These are phyloP conservation scores for Elephas maximus DNA, from an alignment of 2,113 vertebrate species.

Conservation along the genomic window DNA sequence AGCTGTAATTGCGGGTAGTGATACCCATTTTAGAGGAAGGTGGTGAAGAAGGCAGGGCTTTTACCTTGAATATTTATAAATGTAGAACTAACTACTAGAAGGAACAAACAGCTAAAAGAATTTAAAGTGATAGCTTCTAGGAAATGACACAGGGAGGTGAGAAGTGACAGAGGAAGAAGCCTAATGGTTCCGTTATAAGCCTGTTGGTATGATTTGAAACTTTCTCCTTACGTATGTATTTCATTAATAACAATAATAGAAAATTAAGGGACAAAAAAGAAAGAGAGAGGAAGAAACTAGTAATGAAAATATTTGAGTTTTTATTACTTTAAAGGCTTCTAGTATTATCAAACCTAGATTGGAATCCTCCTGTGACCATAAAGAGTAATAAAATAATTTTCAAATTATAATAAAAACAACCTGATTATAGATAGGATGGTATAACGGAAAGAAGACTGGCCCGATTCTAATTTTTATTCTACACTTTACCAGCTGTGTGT, in stretches of 20 bases:
- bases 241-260: not conserved
- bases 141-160: not conserved
- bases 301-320: not conserved
- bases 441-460: not conserved
- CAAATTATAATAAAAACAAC: not conserved
- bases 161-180: not conserved
- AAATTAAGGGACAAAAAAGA: not conserved
- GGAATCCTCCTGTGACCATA: not conserved
- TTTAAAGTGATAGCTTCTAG: not conserved
- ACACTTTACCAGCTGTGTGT: not conserved
- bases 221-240: not conserved
- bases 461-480: not conserved
- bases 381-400: conserved; percentile 17
- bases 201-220: not conserved
- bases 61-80: not conserved
- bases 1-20: not conserved
- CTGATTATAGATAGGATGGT: not conserved
- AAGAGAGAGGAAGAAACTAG: not conserved
- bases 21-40: not conserved
- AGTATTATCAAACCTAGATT: not conserved
- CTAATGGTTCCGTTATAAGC: not conserved
- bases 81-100: not conserved
- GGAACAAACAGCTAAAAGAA: not conserved
- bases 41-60: not conserved
- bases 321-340: conserved; percentile 13